A percentile compares a stretch with the other conserved stretches of the same genome.
Evolutionary conservation across 2,113 vertebrate species (phyloP).

Genomic region (Hemichromis elongatus): DNA sequence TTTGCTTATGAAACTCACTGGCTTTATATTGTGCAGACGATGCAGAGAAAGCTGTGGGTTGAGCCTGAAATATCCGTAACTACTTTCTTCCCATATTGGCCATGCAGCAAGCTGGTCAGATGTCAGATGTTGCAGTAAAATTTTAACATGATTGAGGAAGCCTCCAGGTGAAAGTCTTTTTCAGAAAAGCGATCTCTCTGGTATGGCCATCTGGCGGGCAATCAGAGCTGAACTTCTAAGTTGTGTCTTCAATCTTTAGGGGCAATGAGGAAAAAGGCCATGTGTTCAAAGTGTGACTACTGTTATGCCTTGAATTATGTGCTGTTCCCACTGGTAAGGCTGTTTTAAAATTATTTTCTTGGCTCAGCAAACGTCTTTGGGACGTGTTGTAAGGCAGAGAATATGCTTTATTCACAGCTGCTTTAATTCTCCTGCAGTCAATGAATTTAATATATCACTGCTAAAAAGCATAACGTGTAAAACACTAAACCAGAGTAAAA

Average conservation of each 20-base stretch:
- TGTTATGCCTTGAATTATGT: neutral
- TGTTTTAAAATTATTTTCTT: neutral
- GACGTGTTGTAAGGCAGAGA: neutral
- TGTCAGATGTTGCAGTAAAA: neutral
- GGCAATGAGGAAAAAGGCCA: conserved; percentile 5
- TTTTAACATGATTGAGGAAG: neutral
- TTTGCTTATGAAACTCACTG: neutral
- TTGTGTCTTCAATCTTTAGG: neutral
- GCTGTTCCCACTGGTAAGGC: neutral
- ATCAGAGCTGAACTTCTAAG: conserved; percentile 21
- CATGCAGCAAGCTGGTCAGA: neutral
- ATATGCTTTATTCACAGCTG: neutral
- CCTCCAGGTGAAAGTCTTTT: neutral
- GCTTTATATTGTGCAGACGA: neutral
- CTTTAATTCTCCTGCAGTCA: neutral
- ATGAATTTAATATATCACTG: neutral
- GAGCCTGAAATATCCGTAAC: neutral
- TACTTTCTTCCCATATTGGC: neutral
- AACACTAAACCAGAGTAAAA: neutral
- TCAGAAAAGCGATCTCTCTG: neutral
- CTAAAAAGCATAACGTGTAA: neutral
- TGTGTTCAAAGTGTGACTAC: neutral
- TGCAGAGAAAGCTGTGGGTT: neutral
- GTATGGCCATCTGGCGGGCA: conserved; percentile 16
- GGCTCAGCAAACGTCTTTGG: neutral